These are phyloP conservation scores for Progne subis DNA, from an alignment of 2,113 vertebrate species.

Conservation along the genomic window DNA sequence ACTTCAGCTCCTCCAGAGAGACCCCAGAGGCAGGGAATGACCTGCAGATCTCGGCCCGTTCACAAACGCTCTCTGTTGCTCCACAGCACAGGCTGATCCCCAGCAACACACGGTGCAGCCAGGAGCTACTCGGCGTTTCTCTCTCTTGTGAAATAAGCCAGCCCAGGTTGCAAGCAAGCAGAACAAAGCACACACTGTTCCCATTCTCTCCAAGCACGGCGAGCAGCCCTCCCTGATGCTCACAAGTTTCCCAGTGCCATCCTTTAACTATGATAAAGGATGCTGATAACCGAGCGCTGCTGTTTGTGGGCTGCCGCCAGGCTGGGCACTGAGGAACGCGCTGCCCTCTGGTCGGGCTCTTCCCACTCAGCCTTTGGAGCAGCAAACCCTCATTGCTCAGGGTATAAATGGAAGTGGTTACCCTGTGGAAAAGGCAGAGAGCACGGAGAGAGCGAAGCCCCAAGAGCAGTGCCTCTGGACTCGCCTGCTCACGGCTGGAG, in stretches of 20 bases:
- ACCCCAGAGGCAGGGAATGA: neutral
- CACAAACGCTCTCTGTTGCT: neutral
- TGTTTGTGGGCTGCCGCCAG: too few relatives aligned
- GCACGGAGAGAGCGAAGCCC: neutral
- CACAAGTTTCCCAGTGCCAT: accelerated
- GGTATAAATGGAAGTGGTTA: neutral
- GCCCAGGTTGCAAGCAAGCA: neutral
- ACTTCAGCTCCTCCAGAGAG: neutral
- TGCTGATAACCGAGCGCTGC: neutral
- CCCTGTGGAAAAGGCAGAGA: neutral
- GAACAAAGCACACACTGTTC: neutral
- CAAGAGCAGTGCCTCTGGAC: neutral
- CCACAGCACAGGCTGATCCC: neutral
- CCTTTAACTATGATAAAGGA: neutral
- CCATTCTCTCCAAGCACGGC: accelerated
- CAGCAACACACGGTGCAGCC: neutral
- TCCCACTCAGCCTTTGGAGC: neutral
- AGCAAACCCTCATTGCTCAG: accelerated
- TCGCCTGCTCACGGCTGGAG: accelerated
- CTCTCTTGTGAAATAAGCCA: neutral
- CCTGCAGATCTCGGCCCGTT: accelerated
- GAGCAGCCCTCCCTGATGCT: neutral
- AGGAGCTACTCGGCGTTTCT: neutral
- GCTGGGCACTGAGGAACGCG: accelerated
- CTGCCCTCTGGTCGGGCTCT: neutral